phyloP scores from a whole-genome alignment of 2,113 vertebrate genomes.

The Cebus imitator region DNA sequence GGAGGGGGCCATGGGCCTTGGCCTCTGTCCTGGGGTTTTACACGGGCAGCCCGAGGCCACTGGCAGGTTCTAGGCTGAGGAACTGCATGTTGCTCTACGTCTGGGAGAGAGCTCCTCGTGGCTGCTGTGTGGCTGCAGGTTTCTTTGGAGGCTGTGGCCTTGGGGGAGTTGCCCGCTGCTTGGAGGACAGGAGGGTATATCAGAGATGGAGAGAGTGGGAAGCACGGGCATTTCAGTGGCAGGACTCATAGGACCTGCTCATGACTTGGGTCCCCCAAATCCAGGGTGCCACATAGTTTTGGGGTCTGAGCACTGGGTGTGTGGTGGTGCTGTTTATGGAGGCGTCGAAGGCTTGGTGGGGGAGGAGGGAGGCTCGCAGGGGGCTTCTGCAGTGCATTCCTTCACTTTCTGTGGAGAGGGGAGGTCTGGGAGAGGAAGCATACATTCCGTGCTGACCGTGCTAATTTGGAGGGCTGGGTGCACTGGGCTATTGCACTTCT shows the following conservation, averaged over 20 bases:
- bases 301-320: not conserved
- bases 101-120: fast-evolving
- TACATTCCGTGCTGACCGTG: fast-evolving
- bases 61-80: too few relatives aligned
- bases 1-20: not conserved
- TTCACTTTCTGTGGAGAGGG: too few relatives aligned
- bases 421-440: not conserved
- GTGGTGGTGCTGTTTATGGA: fast-evolving
- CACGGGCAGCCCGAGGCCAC: fast-evolving
- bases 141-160: not conserved
- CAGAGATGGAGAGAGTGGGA: not conserved
- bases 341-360: not conserved
- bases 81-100: fast-evolving
- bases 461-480: fast-evolving
- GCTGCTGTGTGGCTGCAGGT: too few relatives aligned
- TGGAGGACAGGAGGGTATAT: not conserved
- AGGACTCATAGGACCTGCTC: not conserved
- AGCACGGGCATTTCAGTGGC: not conserved
- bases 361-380: not conserved
- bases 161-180: not conserved
- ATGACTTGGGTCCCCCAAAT: too few relatives aligned
- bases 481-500: fast-evolving
- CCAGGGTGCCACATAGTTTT: not conserved
- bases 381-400: too few relatives aligned
- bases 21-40: fast-evolving